Evolutionary conservation across 92 coral and sea anemone genomes (phyloP).

Genomic region (Zoanthus gigantus): DNA sequence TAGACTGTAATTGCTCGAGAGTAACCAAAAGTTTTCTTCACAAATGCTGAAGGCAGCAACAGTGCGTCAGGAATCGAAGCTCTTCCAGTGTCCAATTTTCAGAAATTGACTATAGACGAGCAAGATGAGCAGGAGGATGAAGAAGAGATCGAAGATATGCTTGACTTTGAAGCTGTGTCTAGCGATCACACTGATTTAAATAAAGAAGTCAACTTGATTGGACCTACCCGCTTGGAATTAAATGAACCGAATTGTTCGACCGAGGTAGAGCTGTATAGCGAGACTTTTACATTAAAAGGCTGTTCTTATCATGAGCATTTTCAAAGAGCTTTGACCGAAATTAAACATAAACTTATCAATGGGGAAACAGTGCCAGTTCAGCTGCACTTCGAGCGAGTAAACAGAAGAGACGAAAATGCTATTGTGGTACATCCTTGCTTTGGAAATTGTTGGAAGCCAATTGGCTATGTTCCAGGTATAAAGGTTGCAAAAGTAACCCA

Average conservation of each 20-base stretch:
- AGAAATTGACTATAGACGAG: background rate
- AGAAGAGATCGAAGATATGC: background rate
- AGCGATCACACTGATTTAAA: background rate
- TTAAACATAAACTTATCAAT: conserved; percentile 32
- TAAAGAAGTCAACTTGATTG: conserved; percentile 19
- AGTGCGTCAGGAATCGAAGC: conserved; percentile 12
- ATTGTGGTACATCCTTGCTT: conserved; percentile 57
- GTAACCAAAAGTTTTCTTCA: conserved; percentile 1
- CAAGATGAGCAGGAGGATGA: conserved; percentile 10
- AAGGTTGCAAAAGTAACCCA: conserved; percentile 60
- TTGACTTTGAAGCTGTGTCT: background rate
- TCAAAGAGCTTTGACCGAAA: conserved; percentile 31
- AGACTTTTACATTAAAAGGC: conserved; percentile 44
- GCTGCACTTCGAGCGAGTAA: conserved; percentile 51
- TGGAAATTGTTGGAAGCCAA: conserved; percentile 36
- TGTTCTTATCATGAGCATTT: conserved; percentile 56
- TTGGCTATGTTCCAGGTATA: conserved; percentile 58
- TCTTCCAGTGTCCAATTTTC: conserved; percentile 9
- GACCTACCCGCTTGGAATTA: background rate
- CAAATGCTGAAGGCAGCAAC: background rate
- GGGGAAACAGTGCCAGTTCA: conserved; percentile 37
- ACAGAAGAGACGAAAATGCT: conserved; percentile 70
- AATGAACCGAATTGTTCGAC: background rate
- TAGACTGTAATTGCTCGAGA: conserved; percentile 27
- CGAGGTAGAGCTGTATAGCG: background rate